These are phyloP conservation scores for Falco berigora DNA, from an alignment of 2,797 vertebrate species.

Conservation along the genomic window DNA sequence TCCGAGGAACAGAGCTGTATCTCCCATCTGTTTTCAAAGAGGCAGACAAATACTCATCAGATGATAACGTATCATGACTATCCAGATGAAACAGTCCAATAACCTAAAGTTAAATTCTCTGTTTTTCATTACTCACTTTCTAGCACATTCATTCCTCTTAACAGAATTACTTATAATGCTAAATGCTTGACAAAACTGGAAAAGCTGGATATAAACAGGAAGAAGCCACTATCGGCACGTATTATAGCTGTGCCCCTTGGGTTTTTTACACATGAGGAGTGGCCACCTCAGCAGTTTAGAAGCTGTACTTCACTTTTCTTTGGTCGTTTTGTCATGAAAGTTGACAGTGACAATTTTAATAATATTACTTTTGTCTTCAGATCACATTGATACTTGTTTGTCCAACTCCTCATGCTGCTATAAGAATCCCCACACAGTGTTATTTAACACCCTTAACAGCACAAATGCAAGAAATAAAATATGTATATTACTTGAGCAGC, in stretches of 20 bases:
- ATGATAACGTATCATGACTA: background rate
- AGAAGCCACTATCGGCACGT: background rate
- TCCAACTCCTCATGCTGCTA: background rate
- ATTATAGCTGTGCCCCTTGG: background rate
- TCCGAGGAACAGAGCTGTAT: background rate
- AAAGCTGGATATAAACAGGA: background rate
- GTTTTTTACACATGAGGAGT: background rate
- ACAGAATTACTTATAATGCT: background rate
- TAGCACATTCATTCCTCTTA: background rate
- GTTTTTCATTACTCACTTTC: background rate
- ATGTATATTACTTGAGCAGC: background rate
- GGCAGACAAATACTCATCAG: background rate
- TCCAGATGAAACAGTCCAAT: background rate
- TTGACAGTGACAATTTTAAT: background rate
- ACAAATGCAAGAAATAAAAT: background rate
- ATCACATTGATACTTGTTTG: background rate
- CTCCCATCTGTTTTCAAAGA: background rate
- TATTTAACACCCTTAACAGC: background rate
- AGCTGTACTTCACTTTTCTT: background rate
- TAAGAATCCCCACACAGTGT: background rate
- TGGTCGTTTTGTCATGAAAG: background rate
- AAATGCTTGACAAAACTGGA: background rate
- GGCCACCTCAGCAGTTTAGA: background rate
- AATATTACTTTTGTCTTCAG: background rate
- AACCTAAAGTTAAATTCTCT: background rate